phyloP scores from a whole-genome alignment of 2,113 vertebrate genomes.

The Macaca mulatta region DNA sequence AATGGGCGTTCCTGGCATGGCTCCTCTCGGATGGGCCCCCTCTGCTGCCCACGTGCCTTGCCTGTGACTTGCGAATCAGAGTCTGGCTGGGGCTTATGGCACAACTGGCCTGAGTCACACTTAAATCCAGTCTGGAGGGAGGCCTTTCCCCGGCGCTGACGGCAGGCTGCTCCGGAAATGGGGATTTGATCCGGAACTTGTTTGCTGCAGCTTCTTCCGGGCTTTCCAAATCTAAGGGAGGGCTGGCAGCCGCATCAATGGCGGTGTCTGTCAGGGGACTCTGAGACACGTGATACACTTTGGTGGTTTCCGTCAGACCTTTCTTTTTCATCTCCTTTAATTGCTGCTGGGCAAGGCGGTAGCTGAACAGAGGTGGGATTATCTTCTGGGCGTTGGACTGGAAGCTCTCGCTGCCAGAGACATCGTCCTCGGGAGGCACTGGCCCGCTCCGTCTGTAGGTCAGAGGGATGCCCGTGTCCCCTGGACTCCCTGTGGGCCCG shows the following conservation, averaged over 20 bases:
- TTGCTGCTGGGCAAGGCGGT: slow-evolving; percentile 96
- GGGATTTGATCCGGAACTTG: slow-evolving; percentile 88
- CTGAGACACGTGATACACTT: slow-evolving; percentile 96
- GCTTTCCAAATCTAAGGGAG: slow-evolving; percentile 79
- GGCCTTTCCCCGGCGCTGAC: slow-evolving; percentile 76
- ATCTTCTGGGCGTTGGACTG: slow-evolving; percentile 92
- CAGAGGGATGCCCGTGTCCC: slow-evolving; percentile 80
- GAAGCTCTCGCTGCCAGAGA: slow-evolving; percentile 84
- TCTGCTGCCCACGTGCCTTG: slow-evolving; percentile 87
- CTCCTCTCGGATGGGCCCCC: slow-evolving; percentile 88
- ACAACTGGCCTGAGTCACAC: slow-evolving; percentile 58
- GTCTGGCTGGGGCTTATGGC: slow-evolving; percentile 81
- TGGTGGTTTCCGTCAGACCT: slow-evolving; percentile 94
- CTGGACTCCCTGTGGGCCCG: slow-evolving; percentile 15
- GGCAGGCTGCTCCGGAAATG: slow-evolving; percentile 84
- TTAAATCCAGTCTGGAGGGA: slow-evolving; percentile 84
- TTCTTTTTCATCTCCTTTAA: slow-evolving; percentile 98
- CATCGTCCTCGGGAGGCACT: slow-evolving; percentile 80
- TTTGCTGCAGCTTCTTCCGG: slow-evolving; percentile 81
- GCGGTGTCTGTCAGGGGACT: slow-evolving; percentile 92
- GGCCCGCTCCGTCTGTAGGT: slow-evolving; percentile 83
- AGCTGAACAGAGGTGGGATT: slow-evolving; percentile 95
- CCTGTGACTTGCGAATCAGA: slow-evolving; percentile 81
- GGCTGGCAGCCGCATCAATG: slow-evolving; percentile 83
- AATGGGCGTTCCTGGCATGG: slow-evolving; percentile 86